Base-by-base conservation (phyloP, 2,113 vertebrate genomes). In the Tapirus terrestris region DNA sequence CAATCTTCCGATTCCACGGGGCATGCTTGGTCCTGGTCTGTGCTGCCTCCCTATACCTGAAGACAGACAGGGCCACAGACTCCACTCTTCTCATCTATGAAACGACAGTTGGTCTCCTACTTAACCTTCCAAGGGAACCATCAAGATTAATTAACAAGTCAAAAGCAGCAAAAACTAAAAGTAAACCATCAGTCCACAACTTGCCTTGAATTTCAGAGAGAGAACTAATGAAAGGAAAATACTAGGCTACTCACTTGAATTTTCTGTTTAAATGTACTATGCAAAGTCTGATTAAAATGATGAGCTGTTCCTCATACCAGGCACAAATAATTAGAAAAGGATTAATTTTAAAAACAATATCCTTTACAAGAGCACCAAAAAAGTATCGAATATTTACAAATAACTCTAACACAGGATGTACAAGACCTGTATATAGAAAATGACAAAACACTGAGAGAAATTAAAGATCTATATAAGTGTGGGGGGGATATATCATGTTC, bases 1-100 rank as follows among this genome's bases (percentile, higher is more conserved):
- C 31, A 13, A 0, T 1, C 14, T 39, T 60, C 2, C 7, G 10
- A 53, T 10, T 33, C 23, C 21, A 0, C 0, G 29, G 18, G n/a
- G 21, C 14, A 1, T 1, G 23, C 45, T 4, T 0, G 18, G 65
- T n/a, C 68, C 60, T 18, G 39, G 2, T 10, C 56, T 21, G 31
- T 0, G 33, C 4, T 1, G 13, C 29, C 45, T 61, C 79, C 70
- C 45, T 51, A 8, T 67, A 14, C 27, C 11, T 4, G 36, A 29
- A 31, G 10, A 8, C 25, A 51, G 51, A 20, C 1, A 0, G 27
- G 29, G 12, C 23, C 63, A 13, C 21, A 45, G n/a, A 11, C 14
- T 31, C 48, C 33, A 8, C 21, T 16, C 70, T 23, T 23, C 36
- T n/a, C 36, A n/a, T 11, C 45, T 31, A 17, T 4, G 29, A 18